phyloP scores from a whole-genome alignment of 2,888 invertebrate species.

The Parnassius mnemosyne region DNA sequence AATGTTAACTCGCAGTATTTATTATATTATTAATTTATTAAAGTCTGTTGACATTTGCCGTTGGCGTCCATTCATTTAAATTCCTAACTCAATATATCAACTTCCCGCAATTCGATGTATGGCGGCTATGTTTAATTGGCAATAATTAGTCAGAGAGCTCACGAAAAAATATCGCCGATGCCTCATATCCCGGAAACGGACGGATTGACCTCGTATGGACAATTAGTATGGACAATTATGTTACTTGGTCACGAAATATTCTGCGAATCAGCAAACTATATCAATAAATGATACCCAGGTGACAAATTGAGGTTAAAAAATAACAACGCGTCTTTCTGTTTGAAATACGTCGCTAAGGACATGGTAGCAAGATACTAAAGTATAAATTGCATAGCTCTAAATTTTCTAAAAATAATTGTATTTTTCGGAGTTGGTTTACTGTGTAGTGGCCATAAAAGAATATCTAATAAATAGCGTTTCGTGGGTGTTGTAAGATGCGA shows the following conservation, averaged over 20 bases:
- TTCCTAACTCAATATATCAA: slow-evolving; percentile 13
- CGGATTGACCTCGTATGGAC: slow-evolving; percentile 8
- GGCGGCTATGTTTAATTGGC: slow-evolving; percentile 24
- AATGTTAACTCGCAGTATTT: no score
- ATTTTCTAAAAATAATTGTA: no score
- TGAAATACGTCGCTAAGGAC: no score
- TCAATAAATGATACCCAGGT: not conserved
- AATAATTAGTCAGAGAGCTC: slow-evolving; percentile 25
- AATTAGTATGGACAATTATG: slow-evolving; percentile 7
- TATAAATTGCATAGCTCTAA: no score
- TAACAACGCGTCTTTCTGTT: no score
- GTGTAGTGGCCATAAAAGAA: no score
- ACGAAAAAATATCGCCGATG: slow-evolving; percentile 29
- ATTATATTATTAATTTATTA: not conserved
- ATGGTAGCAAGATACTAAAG: no score
- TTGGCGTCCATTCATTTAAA: slow-evolving; percentile 14
- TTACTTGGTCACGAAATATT: not conserved
- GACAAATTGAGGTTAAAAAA: no score
- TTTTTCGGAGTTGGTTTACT: no score
- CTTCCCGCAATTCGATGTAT: slow-evolving; percentile 14
- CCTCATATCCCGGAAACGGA: slow-evolving; percentile 34
- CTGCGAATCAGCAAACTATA: not conserved
- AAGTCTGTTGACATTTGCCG: not conserved
- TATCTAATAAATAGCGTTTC: no score
- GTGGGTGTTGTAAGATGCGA: no score